phyloP scores from a whole-genome alignment of 2,888 invertebrate genomes.

The Lomographa bimaculata region DNA sequence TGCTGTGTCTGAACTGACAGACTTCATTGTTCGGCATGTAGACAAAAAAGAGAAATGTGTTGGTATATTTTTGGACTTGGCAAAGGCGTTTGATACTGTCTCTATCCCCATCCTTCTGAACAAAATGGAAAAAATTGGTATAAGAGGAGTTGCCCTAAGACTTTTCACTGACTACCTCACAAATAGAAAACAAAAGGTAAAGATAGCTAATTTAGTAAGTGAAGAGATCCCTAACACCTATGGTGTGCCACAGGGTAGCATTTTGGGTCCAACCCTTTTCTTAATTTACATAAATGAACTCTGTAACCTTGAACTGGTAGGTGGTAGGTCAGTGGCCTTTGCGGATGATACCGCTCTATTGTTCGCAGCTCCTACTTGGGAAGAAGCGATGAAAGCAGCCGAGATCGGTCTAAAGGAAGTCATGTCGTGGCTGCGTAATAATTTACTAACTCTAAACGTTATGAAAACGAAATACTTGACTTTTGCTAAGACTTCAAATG shows the following conservation, averaged over 20 bases:
- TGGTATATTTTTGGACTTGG: no score
- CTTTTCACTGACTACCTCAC: neutral
- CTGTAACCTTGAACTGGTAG: neutral
- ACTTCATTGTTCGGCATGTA: neutral
- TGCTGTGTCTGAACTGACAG: neutral
- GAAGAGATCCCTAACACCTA: neutral
- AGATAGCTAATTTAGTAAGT: neutral
- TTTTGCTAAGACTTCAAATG: neutral
- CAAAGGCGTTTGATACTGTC: no score
- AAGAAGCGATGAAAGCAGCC: neutral
- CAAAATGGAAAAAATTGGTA: no score
- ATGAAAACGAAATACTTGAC: neutral
- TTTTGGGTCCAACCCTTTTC: neutral
- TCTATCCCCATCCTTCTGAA: no score
- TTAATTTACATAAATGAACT: no score
- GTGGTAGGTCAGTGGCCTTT: neutral
- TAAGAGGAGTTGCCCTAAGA: no score
- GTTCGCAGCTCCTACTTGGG: neutral
- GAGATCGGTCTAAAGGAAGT: neutral
- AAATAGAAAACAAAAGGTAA: neutral
- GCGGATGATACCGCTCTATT: neutral
- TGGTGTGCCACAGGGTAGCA: neutral
- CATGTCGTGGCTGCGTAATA: neutral
- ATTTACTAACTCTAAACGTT: neutral
- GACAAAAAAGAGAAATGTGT: neutral